phyloP scores from a whole-genome alignment of 1,140 invertebrate species.

The Brachystomella parvula region DNA sequence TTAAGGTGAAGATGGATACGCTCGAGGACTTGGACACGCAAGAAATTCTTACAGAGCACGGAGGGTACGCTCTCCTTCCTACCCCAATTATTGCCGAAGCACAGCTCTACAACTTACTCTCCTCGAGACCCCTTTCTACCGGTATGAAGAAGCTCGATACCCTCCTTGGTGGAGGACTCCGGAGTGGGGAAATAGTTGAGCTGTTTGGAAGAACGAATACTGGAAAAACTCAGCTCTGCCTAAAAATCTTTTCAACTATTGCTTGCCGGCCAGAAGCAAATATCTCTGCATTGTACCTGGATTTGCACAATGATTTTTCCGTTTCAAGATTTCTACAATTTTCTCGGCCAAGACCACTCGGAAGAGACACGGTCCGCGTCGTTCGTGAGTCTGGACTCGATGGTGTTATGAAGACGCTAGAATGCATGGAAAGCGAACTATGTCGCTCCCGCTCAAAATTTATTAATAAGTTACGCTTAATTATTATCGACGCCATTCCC shows the following conservation, averaged over 20 bases:
- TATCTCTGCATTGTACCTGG: not conserved
- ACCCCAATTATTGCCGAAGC: not conserved
- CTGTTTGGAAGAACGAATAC: not conserved
- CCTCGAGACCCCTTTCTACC: not conserved
- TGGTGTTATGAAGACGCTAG: not conserved
- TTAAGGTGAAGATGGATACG: no score
- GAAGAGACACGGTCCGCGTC: no score
- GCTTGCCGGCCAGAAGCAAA: not conserved
- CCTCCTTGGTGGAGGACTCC: not conserved
- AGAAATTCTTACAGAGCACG: no score
- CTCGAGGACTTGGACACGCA: no score
- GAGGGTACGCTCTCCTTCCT: not conserved
- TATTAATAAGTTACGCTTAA: not conserved
- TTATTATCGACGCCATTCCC: not conserved
- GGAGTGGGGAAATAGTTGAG: not conserved
- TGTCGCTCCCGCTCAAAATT: not conserved
- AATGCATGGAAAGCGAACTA: not conserved
- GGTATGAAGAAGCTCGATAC: not conserved
- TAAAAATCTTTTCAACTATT: not conserved
- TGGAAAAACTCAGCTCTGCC: not conserved
- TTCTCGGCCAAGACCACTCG: no score
- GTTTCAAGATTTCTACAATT: not conserved
- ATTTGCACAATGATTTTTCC: constrained; percentile 2
- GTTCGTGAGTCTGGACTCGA: not conserved
- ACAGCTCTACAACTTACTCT: not conserved